Conservation (phyloP, 2,797 vertebrate genomes). For the Phataginus tetradactyla region DNA sequence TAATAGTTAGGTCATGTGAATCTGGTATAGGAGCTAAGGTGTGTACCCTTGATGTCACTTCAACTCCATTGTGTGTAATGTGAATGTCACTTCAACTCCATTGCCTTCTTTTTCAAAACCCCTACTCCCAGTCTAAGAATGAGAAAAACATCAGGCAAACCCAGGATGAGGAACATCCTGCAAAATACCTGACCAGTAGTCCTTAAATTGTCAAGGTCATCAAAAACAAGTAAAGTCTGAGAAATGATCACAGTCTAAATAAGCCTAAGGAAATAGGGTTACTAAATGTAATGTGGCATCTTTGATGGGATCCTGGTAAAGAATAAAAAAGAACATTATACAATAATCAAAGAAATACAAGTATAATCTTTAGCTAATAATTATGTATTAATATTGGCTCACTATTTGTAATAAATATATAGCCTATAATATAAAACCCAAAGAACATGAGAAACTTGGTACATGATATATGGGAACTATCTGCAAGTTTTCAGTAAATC, state of each 20-base stretch:
- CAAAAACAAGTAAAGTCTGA: background rate
- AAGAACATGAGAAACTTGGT: background rate
- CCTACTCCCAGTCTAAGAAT: background rate
- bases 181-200: background rate
- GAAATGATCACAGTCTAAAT: background rate
- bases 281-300: background rate
- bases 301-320: background rate
- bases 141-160: background rate
- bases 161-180: background rate
- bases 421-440: background rate
- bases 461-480: background rate
- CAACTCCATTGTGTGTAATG: background rate
- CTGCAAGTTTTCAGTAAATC: background rate
- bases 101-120: background rate
- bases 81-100: background rate
- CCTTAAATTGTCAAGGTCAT: background rate
- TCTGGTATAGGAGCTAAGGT: slow-evolving; percentile 85
- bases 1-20: slow-evolving; percentile 88
- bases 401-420: background rate
- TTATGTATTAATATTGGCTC: background rate
- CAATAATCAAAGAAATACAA: background rate
- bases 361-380: background rate
- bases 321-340: background rate
- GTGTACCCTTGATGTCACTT: too few species aligned
- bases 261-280: background rate